Conservation (phyloP, 2,888 invertebrate genomes). For the Ochlodes sylvanus region DNA sequence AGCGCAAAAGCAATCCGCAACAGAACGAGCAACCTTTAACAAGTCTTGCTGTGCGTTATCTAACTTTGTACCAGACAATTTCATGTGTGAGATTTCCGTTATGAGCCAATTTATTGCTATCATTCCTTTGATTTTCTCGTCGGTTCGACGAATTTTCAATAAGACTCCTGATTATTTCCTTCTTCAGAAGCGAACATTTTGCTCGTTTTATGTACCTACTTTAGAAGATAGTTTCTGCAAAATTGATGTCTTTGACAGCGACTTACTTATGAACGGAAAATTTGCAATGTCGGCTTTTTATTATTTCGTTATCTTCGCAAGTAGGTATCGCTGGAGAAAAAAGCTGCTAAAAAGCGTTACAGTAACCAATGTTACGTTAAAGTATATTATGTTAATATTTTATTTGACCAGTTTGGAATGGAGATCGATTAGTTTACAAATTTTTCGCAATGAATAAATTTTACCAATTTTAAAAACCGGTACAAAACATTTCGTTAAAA, state of each 20-base stretch:
- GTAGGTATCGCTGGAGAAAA: too few relatives aligned
- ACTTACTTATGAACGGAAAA: slow-evolving; percentile 19
- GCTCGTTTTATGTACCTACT: slow-evolving; percentile 10
- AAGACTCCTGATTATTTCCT: slow-evolving; percentile 34
- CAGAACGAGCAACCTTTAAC: slow-evolving; percentile 44
- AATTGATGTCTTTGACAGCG: slow-evolving; percentile 20
- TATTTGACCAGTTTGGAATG: not conserved
- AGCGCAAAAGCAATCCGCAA: slow-evolving; percentile 44
- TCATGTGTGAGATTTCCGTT: slow-evolving; percentile 46
- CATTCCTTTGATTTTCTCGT: slow-evolving; percentile 34
- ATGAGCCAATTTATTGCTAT: slow-evolving; percentile 48
- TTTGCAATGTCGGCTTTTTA: not conserved
- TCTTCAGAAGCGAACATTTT: slow-evolving; percentile 16
- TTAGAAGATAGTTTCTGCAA: slow-evolving; percentile 9
- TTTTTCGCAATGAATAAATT: not conserved
- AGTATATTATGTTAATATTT: not conserved
- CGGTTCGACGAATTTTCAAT: slow-evolving; percentile 39
- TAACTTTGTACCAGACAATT: slow-evolving; percentile 48
- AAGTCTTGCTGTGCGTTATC: slow-evolving; percentile 50
- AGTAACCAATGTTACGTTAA: not conserved
- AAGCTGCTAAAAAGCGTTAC: not conserved
- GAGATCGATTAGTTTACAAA: not conserved
- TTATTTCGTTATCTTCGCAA: slow-evolving; percentile 1
- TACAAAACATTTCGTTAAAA: not conserved
- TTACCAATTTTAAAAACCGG: not conserved